Evolutionary conservation across 2,113 vertebrate species (phyloP).

Genomic region (Columba livia): DNA sequence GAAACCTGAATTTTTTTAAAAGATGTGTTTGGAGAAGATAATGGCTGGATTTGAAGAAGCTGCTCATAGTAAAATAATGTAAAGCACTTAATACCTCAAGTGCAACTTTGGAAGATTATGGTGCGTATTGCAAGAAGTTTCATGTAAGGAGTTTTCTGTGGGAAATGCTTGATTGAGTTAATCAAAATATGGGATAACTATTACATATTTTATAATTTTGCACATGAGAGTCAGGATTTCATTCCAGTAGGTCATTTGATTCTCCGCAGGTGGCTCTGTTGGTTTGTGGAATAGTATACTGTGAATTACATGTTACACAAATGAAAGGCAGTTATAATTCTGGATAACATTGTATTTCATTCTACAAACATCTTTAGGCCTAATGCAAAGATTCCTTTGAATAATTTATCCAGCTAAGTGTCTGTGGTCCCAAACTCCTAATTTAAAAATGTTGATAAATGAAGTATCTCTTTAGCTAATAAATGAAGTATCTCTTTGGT

Average conservation of each 20-base stretch:
- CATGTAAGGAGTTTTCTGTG: background rate
- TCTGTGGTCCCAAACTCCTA: conserved; percentile 84
- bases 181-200: conserved; percentile 35
- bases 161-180: conserved; percentile 60
- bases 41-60: background rate
- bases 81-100: conserved; percentile 17
- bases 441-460: conserved; percentile 91
- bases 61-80: background rate
- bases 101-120: background rate
- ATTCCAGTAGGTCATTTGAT: conserved; percentile 66
- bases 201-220: conserved; percentile 60
- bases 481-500: conserved; percentile 91
- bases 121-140: conserved; percentile 13
- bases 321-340: conserved; percentile 74
- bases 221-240: conserved; percentile 49
- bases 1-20: background rate
- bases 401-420: conserved; percentile 85
- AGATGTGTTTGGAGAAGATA: background rate
- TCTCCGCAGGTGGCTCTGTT: conserved; percentile 72
- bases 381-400: conserved; percentile 77
- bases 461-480: conserved; percentile 90
- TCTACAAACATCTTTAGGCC: conserved; percentile 76
- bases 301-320: conserved; percentile 68
- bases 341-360: conserved; percentile 68
- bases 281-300: conserved; percentile 55